phyloP scores from a whole-genome alignment of 2,113 vertebrate genomes.

The Elaphurus davidianus region DNA sequence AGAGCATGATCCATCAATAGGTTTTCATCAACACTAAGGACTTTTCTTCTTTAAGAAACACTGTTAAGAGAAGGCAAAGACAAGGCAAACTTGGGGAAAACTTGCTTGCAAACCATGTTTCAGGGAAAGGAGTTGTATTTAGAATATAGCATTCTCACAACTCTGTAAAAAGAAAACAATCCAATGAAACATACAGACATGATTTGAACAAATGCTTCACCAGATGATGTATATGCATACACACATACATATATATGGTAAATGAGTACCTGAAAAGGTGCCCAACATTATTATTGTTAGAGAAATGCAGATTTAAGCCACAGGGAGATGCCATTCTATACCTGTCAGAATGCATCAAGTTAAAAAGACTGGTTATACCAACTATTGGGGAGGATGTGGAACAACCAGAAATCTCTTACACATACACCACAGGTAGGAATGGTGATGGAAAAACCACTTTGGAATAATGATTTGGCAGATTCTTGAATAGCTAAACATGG shows the following conservation, averaged over 20 bases:
- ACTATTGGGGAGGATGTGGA: not conserved
- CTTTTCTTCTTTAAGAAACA: not conserved
- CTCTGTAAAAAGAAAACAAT: not conserved
- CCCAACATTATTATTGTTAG: not conserved
- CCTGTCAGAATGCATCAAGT: not conserved
- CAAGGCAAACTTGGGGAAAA: not conserved
- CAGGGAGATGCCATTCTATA: not conserved
- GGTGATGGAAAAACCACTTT: not conserved
- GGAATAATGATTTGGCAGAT: not conserved
- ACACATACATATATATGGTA: not conserved
- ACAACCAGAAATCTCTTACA: not conserved
- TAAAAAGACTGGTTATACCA: not conserved
- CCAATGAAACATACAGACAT: not conserved
- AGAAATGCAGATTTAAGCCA: not conserved
- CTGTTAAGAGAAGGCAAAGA: not conserved
- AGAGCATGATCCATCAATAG: not conserved
- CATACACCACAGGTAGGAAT: not conserved
- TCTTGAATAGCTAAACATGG: not conserved
- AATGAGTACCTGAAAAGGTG: not conserved
- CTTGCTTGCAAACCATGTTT: not conserved
- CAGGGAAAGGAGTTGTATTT: not conserved
- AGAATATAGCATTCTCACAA: not conserved
- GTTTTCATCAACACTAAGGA: not conserved
- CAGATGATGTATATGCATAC: not conserved
- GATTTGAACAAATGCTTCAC: not conserved